A percentile compares a stretch with the other conserved stretches of the same genome.
These are phyloP conservation scores for Zaprionus lineosus DNA, from an alignment of 2,888 invertebrate genomes.

Conservation along the genomic window DNA sequence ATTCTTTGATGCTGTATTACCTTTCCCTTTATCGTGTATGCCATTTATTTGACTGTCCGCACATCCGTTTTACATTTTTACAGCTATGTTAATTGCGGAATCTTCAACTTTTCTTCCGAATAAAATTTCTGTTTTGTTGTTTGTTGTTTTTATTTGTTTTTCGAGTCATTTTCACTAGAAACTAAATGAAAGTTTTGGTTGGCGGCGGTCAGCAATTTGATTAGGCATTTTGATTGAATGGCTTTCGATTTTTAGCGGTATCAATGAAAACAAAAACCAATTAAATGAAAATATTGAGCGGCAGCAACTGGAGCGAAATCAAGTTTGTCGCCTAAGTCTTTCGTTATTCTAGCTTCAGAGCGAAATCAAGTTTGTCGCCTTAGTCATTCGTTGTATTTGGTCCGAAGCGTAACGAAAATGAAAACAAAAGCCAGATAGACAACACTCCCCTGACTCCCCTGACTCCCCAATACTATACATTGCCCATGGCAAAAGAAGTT, in stretches of 20 bases:
- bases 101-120: conserved; percentile 32
- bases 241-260: conserved; percentile 41
- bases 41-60: conserved; percentile 29
- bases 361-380: conserved; percentile 57
- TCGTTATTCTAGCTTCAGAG: conserved; percentile 38
- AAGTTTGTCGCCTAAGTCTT: conserved; percentile 71
- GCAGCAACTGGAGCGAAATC: conserved; percentile 29
- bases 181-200: conserved; percentile 69
- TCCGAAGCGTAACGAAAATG: conserved; percentile 73
- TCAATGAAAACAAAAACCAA: conserved; percentile 60
- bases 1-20: too few species aligned
- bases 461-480: too few species aligned
- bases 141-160: conserved; percentile 32
- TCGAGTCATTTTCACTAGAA: conserved; percentile 45
- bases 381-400: conserved; percentile 59
- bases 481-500: not conserved
- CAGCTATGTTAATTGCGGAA: conserved; percentile 31
- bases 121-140: conserved; percentile 30
- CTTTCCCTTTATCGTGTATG: too few species aligned
- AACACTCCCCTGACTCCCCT: conserved; percentile 21
- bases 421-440: conserved; percentile 60
- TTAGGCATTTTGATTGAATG: conserved; percentile 36
- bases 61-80: conserved; percentile 43
- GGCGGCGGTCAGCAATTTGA: conserved; percentile 48
- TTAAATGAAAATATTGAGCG: conserved; percentile 58